Evolutionary conservation across 2,888 invertebrate genomes (phyloP).

Genomic region (Cryptosula pallasiana): DNA sequence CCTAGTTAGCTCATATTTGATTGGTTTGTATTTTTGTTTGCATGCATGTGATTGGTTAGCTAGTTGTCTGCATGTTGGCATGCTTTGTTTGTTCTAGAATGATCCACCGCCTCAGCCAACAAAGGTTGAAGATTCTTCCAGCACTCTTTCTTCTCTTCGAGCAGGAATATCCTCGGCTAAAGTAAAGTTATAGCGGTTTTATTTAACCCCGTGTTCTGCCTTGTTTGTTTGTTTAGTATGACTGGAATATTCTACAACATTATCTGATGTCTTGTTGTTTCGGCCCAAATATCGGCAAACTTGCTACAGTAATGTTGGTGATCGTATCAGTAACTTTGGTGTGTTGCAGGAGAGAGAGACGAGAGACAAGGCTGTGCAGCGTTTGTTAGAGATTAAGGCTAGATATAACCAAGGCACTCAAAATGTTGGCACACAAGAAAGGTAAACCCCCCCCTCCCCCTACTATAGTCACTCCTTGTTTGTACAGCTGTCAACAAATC

Average conservation of each 20-base stretch:
- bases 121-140: background rate
- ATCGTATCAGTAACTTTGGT: too few species aligned
- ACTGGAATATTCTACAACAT: too few species aligned
- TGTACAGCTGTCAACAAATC: background rate
- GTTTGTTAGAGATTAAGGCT: conserved; percentile 11
- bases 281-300: too few species aligned
- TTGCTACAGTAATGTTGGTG: too few species aligned
- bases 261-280: too few species aligned
- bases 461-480: too few species aligned
- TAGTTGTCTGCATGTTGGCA: background rate
- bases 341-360: conserved; percentile 18
- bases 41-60: background rate
- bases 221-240: too few species aligned
- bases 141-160: conserved; percentile 7
- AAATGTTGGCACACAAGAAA: background rate
- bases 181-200: too few species aligned
- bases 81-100: background rate
- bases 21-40: background rate
- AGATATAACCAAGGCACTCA: background rate
- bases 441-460: too few species aligned
- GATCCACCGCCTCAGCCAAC: background rate
- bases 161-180: background rate
- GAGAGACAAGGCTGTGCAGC: conserved; percentile 2
- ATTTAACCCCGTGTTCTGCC: too few species aligned
- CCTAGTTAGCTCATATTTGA: too few species aligned